A percentile compares a stretch with the other conserved stretches of the same genome.
These are phyloP conservation scores for Mechanitis mazaeus DNA, from an alignment of 2,888 invertebrate genomes.

Conservation along the genomic window DNA sequence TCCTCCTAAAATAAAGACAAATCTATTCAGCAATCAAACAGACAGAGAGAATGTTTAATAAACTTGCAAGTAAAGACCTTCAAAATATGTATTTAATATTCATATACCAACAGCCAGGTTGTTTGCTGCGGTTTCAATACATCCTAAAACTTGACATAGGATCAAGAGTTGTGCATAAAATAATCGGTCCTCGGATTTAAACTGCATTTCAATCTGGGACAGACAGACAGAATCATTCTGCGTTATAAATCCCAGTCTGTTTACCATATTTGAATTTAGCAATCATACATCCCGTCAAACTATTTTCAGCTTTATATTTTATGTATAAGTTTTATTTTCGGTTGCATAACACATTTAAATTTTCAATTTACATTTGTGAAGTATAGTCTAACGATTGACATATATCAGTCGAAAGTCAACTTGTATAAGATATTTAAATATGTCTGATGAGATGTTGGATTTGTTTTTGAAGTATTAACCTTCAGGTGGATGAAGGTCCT, in stretches of 20 bases:
- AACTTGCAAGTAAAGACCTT: too few species aligned
- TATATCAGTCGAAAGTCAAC: conserved; percentile 43
- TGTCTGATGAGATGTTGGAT: conserved; percentile 9
- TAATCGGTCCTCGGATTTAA: conserved; percentile 26
- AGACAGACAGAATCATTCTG: conserved; percentile 45
- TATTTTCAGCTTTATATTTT: background rate
- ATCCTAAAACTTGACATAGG: conserved; percentile 15
- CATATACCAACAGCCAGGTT: background rate
- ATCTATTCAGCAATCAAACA: too few species aligned
- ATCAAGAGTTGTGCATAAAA: conserved; percentile 22
- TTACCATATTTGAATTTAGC: conserved; percentile 38
- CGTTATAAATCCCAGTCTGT: conserved; percentile 47
- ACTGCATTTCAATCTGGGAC: conserved; percentile 32
- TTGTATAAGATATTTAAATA: conserved; percentile 16
- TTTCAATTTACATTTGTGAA: conserved; percentile 37
- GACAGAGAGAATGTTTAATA: too few species aligned
- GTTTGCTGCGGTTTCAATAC: background rate
- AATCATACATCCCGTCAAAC: background rate
- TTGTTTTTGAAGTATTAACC: conserved; percentile 7
- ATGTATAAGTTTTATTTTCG: background rate
- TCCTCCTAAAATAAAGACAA: too few species aligned
- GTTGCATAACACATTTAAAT: conserved; percentile 12
- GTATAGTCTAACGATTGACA: conserved; percentile 42
- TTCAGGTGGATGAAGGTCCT: conserved; percentile 6
- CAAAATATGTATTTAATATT: too few species aligned